Evolutionary conservation across 1,140 invertebrate species (phyloP), one percentile per base, ranked within the genome.

Genomic region (Drosophila ficusphila): DNA sequence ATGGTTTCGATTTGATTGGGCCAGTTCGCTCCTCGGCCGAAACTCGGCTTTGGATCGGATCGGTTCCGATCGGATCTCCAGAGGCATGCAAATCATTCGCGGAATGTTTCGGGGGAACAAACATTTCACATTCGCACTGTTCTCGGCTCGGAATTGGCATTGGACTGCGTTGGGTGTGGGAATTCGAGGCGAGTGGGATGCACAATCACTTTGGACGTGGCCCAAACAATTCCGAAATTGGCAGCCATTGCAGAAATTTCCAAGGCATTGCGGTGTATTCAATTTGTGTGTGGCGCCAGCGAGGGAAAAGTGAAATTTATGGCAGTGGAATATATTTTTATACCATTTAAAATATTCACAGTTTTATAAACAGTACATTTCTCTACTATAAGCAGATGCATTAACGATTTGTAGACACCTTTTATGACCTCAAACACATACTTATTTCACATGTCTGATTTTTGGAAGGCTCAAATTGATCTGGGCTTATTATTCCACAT

Each of bases 1-100:
- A 82, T 88, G 82, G 82, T 64, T 82, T 89, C 82, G 78, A 88
- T 88, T 89, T 82, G 83, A 88, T 88, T 89, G 76, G 71, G 27
- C 53, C 31, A 27, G 23, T 46, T n/a, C 41, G 58, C 68, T 70
- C 58, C 27, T 42, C 38, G 52, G 34, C 46, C 29, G 18, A 29
- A 48, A 31, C 51, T 64, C 16, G 41, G 31, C 1, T 39, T 52
- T 34, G 47, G 67, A 60, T 72, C 65, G 47, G 67, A 60, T 72
- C 65, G 57, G 61, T 72, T 81, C 39, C 33, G 57, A 76, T 67
- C 60, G 64, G 64, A 54, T 71, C 76, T 51, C 38, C 39, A 27
- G 70, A 68, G 74, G 77, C 74, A 86, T 88, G 60, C 82, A 88
- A 86, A 88, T 88, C 82, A 88, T 86, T 86, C 41, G 53, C 39